These are phyloP conservation scores for Craterocephalus amniculus DNA, from an alignment of 2,797 vertebrate genomes.

Conservation along the genomic window DNA sequence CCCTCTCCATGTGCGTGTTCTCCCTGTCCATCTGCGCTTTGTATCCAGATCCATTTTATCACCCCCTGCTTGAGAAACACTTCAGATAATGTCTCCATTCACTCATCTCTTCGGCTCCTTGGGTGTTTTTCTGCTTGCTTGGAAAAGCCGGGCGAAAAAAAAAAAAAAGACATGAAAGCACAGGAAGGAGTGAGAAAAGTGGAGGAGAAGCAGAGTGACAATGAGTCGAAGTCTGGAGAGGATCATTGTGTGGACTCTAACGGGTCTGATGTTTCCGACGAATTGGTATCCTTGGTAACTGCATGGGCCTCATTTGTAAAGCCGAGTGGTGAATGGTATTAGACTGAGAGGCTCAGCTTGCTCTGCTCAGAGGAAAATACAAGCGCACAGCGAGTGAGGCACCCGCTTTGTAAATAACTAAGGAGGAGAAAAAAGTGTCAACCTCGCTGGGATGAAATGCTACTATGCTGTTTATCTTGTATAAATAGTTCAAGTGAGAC, in stretches of 20 bases:
- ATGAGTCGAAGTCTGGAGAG: conserved; percentile 62
- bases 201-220: conserved; percentile 50
- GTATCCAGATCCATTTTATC: conserved; percentile 2
- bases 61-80: conserved; percentile 17
- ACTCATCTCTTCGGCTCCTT: conserved; percentile 32
- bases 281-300: conserved; percentile 86
- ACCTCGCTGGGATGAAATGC: conserved; percentile 29
- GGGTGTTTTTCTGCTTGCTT: conserved; percentile 32
- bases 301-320: conserved; percentile 80
- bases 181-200: conserved; percentile 53
- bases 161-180: conserved; percentile 47
- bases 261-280: conserved; percentile 73
- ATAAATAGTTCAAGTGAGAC: conserved; percentile 39
- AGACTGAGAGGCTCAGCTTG: conserved; percentile 49
- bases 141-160: too few relatives aligned
- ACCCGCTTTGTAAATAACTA: conserved; percentile 28
- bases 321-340: conserved; percentile 70
- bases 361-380: conserved; percentile 40
- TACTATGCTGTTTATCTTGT: conserved; percentile 24
- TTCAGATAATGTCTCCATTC: conserved; percentile 7
- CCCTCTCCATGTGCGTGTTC: background rate
- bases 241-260: conserved; percentile 62
- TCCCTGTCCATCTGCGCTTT: conserved; percentile 5
- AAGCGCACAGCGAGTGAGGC: conserved; percentile 25
- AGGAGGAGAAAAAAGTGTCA: conserved; percentile 4